Conservation (phyloP, 2,888 invertebrate species). For the Mechanitis messenoides region DNA sequence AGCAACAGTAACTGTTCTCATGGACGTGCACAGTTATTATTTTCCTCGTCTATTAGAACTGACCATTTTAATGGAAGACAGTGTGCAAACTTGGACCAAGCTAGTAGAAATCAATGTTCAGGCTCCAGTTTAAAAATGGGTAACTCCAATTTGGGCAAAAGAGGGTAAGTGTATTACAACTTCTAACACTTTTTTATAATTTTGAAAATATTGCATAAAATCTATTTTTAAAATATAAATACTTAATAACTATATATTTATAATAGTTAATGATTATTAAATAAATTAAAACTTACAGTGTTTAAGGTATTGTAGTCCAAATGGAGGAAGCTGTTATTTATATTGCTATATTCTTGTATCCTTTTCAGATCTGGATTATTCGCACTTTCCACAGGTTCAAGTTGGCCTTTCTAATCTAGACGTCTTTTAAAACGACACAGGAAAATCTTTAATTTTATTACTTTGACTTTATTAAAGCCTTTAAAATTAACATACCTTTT, state of each 20-base stretch:
- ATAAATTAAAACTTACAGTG: neutral
- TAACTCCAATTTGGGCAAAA: constrained; percentile 31
- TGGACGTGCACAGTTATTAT: constrained; percentile 33
- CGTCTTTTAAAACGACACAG: neutral
- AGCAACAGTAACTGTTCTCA: constrained; percentile 36
- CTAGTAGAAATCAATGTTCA: constrained; percentile 30
- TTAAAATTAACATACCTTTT: too few species aligned
- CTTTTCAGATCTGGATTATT: constrained; percentile 35
- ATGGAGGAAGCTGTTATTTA: too few species aligned
- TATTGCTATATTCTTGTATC: neutral
- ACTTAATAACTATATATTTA: too few species aligned
- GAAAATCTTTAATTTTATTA: constrained; percentile 1
- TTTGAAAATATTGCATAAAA: too few species aligned
- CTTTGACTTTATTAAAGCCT: too few species aligned
- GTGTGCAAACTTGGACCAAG: constrained; percentile 34
- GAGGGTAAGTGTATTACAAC: constrained; percentile 30
- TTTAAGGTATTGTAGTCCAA: neutral
- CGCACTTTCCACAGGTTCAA: constrained; percentile 29
- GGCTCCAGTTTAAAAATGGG: constrained; percentile 35
- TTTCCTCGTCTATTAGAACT: constrained; percentile 36
- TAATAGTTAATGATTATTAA: too few species aligned
- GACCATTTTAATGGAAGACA: constrained; percentile 36
- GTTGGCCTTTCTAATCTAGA: constrained; percentile 30
- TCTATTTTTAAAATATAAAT: too few species aligned
- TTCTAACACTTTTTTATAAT: too few species aligned